Evolutionary conservation across 2,113 vertebrate species (phyloP).

Genomic region (Rhegmatorhina hoffmannsi): DNA sequence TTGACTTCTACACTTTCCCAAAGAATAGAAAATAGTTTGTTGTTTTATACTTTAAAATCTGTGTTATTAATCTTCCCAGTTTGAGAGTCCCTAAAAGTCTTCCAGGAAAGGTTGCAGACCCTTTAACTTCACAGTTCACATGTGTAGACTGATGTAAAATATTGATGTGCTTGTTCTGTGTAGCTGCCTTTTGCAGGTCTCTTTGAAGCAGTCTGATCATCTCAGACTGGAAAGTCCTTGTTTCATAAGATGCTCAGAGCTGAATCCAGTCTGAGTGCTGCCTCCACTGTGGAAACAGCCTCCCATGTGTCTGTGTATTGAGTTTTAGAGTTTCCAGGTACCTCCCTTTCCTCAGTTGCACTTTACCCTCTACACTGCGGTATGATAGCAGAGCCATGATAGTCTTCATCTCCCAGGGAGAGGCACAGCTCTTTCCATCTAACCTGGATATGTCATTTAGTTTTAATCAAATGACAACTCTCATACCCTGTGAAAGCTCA

Average conservation of each 20-base stretch:
- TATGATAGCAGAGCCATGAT: neutral
- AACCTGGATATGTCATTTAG: conserved; percentile 8
- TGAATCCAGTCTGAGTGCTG: neutral
- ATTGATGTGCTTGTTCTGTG: neutral
- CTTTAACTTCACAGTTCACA: neutral
- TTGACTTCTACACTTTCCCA: neutral
- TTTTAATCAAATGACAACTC: neutral
- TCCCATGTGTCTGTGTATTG: neutral
- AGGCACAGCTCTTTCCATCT: neutral
- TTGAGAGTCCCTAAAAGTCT: neutral
- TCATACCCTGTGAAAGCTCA: neutral
- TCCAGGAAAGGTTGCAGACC: neutral
- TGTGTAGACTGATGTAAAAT: neutral
- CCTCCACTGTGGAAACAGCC: neutral
- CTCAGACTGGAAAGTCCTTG: conserved; percentile 9
- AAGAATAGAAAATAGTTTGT: neutral
- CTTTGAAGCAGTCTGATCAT: neutral
- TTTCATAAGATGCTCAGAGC: neutral
- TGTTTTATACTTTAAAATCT: neutral
- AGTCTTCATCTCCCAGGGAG: neutral
- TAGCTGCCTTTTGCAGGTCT: neutral
- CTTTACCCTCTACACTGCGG: neutral
- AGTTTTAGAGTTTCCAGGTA: conserved; percentile 20
- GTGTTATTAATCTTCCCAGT: neutral
- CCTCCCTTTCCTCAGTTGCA: neutral